Base-by-base conservation (phyloP, 37 sponge, comb jelly and placozoan genomes). In the Cladorhizidae sp. region DNA sequence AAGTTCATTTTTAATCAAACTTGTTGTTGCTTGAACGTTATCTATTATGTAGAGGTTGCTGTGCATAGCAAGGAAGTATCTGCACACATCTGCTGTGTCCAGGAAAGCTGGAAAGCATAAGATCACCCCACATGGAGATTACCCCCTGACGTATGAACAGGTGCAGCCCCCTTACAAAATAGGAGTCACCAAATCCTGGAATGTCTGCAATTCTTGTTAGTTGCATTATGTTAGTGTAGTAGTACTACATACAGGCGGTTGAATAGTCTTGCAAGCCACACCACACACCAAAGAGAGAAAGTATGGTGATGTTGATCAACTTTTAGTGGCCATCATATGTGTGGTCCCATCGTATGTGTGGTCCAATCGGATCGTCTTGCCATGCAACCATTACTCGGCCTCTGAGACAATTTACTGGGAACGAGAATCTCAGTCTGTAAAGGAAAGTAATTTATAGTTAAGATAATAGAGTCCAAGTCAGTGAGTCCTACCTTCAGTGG, bases 131-230 rank as follows among this genome's bases (percentile, higher is more conserved):
- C 59, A 33, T 3, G 59, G 72, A 51, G 85, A 85, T 72, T 26
- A 25, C 23, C 79, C 85, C 20, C 63, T 85, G 33, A 85, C 85
- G 20, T 85, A 85, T 45, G 85, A 85, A 18, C 85, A 85, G 41
- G 78, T 78, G 39, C 50, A 85, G 29, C 85, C 85, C 8, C 85
- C 85, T 0, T 85, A 85, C 45, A 70, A 62, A 3, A 78, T 85
- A 20, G 78, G 85, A 11, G 72, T 85, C 31, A 85, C 85, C 36
- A 85, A 85, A n/a, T 63, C 52, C 3, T 85, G 85, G 85, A 85
- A 77, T 33, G 43, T 70, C 3, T 77, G 78, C 79, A 85, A 85
- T 26, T 40, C 85, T 0, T 71, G 85, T 85, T 59, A 71, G 45
- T 71, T 14, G 40, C n/a, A 20, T 68, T 23, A 42, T 42, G 45